These are phyloP conservation scores for Eulemur rubriventer DNA, from an alignment of 2,797 vertebrate genomes.

Conservation along the genomic window DNA sequence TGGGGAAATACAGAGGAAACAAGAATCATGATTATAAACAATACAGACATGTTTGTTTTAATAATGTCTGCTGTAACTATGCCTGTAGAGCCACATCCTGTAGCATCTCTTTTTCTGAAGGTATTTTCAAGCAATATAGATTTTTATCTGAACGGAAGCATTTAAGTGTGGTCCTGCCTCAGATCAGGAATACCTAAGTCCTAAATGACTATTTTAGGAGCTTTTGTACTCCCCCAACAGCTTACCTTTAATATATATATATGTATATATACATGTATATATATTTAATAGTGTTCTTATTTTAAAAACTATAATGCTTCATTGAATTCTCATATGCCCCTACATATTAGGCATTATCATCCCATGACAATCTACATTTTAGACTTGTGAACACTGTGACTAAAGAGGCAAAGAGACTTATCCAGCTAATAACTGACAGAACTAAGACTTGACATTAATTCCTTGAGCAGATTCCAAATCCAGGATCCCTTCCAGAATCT, in stretches of 20 bases:
- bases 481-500: not conserved
- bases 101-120: not conserved
- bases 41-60: not conserved
- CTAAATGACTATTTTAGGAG: not conserved
- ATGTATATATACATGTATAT: not conserved
- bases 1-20: not conserved
- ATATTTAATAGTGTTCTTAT: not conserved
- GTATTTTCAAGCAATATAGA: not conserved
- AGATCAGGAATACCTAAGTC: not conserved
- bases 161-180: not conserved
- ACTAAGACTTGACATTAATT: conserved; percentile 6
- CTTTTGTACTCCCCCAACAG: not conserved
- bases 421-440: not conserved
- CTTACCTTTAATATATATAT: not conserved
- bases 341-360: not conserved
- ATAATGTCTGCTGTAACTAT: not conserved
- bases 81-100: not conserved
- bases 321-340: not conserved
- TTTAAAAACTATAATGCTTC: not conserved
- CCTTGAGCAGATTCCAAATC: not conserved
- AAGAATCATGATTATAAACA: not conserved
- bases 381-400: not conserved
- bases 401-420: not conserved
- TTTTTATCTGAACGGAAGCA: not conserved
- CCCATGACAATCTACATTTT: not conserved